These are phyloP conservation scores for Halocaridina rubra DNA, from an alignment of 2,888 invertebrate genomes.

Conservation along the genomic window DNA sequence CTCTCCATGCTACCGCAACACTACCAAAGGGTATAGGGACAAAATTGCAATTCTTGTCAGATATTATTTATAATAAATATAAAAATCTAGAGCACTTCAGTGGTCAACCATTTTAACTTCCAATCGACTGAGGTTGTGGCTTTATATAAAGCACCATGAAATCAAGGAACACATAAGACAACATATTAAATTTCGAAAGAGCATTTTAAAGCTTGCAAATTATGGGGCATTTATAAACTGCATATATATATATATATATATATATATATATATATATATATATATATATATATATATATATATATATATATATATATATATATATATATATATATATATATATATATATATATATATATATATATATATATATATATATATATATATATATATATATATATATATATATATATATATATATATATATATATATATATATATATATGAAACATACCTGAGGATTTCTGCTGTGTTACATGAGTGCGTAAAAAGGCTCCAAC, in stretches of 20 bases:
- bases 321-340: background rate
- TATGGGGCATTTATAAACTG: no score
- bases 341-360: background rate
- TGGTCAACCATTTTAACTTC: no score
- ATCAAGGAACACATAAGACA: no score
- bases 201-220: no score
- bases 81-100: no score
- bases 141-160: no score
- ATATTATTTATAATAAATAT: no score
- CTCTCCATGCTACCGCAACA: background rate
- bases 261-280: background rate
- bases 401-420: background rate
- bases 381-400: background rate
- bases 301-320: background rate
- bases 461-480: slow-evolving; percentile 23
- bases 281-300: background rate
- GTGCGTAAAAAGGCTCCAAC: slow-evolving; percentile 27
- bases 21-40: no score
- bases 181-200: no score
- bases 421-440: background rate
- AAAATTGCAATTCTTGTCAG: no score
- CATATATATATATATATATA: slow-evolving; percentile 3
- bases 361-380: background rate
- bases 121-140: no score
- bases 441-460: slow-evolving; percentile 23